Evolutionary conservation across 2,888 invertebrate species (phyloP).

Genomic region (Eustalomyia histrio): DNA sequence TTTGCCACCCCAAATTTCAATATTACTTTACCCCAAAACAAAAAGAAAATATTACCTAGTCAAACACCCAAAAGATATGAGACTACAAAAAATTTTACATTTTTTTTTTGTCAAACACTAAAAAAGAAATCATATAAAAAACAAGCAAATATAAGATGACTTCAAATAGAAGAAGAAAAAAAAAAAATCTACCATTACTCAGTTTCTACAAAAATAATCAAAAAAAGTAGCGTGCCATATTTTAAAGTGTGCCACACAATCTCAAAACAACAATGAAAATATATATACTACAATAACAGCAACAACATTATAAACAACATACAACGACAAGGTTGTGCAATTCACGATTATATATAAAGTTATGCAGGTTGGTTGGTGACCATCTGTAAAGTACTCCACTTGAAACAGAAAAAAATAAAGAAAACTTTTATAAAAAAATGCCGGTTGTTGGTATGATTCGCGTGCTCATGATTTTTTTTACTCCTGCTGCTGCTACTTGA

Average conservation of each 20-base stretch:
- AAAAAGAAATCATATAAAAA: neutral
- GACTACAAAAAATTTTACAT: neutral
- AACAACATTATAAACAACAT: neutral
- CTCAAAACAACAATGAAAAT: slow-evolving; percentile 18
- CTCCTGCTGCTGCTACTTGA: neutral
- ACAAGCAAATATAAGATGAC: slow-evolving; percentile 2
- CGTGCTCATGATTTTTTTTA: neutral
- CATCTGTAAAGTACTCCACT: slow-evolving; percentile 20
- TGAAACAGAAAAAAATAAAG: slow-evolving; percentile 24
- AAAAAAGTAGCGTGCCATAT: slow-evolving; percentile 13
- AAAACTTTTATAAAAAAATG: slow-evolving; percentile 6
- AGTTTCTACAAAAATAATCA: neutral
- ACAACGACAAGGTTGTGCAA: neutral
- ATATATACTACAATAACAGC: neutral
- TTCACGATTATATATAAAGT: slow-evolving; percentile 14
- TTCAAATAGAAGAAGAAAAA: neutral
- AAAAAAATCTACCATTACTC: neutral
- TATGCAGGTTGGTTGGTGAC: slow-evolving; percentile 26
- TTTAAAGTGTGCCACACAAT: slow-evolving; percentile 41
- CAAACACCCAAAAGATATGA: neutral
- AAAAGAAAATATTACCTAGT: neutral
- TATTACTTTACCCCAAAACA: too few relatives aligned
- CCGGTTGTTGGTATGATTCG: neutral
- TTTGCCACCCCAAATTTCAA: too few relatives aligned
- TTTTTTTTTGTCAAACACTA: neutral